Conservation (phyloP, 2,888 invertebrate genomes). For the Scaptomyza polygonia region DNA sequence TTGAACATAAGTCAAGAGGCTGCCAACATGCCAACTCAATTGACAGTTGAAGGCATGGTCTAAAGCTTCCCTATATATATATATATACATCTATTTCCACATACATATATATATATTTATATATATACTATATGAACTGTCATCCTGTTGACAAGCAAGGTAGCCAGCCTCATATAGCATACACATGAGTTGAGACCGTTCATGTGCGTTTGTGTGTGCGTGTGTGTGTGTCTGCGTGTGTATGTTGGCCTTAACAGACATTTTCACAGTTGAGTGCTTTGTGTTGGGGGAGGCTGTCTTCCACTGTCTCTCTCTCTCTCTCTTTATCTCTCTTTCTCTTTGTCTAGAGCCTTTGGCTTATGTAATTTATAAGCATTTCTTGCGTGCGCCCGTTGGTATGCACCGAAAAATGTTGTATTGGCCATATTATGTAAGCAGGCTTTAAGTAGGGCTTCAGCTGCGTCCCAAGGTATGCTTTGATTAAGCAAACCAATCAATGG, state of each 20-base stretch:
- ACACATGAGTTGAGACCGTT: constrained; percentile 55
- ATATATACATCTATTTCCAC: constrained; percentile 15
- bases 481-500: constrained; percentile 51
- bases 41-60: constrained; percentile 69
- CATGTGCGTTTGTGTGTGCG: constrained; percentile 27
- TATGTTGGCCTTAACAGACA: constrained; percentile 75
- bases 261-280: constrained; percentile 79
- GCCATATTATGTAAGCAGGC: constrained; percentile 59
- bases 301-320: constrained; percentile 2
- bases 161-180: constrained; percentile 64
- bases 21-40: constrained; percentile 79
- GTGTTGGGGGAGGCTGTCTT: constrained; percentile 58
- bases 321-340: neutral
- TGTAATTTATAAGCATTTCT: constrained; percentile 76
- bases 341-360: constrained; percentile 44
- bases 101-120: constrained; percentile 32
- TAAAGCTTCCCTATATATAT: constrained; percentile 21
- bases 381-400: constrained; percentile 66
- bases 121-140: constrained; percentile 71
- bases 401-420: constrained; percentile 66
- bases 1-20: constrained; percentile 77
- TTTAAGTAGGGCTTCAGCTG: constrained; percentile 29
- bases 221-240: constrained; percentile 41
- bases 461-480: constrained; percentile 54
- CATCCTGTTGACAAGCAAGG: constrained; percentile 77